Percentiles rank a stretch among this genome's conserved stretches.
Conservation (phyloP, 2,113 vertebrate species). For the Bubo scandiacus region DNA sequence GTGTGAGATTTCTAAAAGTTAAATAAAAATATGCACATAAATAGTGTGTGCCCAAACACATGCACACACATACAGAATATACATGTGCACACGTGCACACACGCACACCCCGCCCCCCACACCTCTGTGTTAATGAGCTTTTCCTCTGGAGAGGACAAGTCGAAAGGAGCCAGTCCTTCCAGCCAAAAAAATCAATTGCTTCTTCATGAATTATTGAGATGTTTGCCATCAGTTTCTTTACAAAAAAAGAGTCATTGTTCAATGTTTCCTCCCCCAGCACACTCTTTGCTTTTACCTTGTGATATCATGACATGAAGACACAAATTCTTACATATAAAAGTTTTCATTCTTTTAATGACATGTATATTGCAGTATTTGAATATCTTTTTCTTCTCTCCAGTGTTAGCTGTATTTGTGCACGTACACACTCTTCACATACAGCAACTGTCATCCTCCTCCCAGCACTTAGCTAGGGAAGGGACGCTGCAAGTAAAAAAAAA, state of each 20-base stretch:
- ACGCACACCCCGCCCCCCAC: not conserved
- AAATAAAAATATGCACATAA: not conserved
- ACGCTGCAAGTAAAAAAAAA: not conserved
- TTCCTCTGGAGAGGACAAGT: conserved; percentile 70
- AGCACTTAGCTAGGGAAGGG: not conserved
- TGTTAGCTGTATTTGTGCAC: not conserved
- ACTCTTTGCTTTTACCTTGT: conserved; percentile 35
- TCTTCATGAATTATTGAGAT: conserved; percentile 89
- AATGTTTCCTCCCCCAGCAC: conserved; percentile 6
- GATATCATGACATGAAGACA: not conserved
- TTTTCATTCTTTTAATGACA: conserved; percentile 13
- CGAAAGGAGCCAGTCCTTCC: conserved; percentile 70
- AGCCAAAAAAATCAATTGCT: conserved; percentile 80
- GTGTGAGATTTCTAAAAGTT: not conserved
- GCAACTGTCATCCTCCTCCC: not conserved
- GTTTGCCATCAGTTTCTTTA: conserved; percentile 82
- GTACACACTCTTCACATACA: not conserved
- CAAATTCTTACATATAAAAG: conserved; percentile 9
- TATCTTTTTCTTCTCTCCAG: not conserved
- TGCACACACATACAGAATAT: not conserved
- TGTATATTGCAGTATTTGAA: not conserved
- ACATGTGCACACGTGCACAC: not conserved
- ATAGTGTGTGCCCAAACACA: not conserved
- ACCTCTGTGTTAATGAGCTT: conserved; percentile 66
- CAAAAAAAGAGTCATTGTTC: conserved; percentile 68